phyloP scores from a whole-genome alignment of 2,888 invertebrate species.

The Fabriciana adippe region DNA sequence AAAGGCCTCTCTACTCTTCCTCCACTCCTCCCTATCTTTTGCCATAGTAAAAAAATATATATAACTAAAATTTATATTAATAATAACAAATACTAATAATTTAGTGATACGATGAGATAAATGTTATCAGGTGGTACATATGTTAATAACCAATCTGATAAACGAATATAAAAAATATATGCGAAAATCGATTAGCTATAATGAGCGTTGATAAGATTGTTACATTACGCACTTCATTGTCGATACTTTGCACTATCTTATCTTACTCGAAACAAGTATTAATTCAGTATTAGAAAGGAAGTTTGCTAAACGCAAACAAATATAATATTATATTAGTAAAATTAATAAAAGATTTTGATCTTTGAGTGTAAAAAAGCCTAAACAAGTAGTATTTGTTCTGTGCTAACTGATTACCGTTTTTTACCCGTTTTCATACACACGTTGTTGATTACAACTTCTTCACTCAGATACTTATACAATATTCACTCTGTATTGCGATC shows the following conservation, averaged over 20 bases:
- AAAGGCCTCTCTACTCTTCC: no score
- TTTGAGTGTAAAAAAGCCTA: slow-evolving; percentile 25
- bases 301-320: slow-evolving; percentile 27
- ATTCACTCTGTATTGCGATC: no score
- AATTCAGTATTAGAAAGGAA: slow-evolving; percentile 48
- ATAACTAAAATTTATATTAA: no score
- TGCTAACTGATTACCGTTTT: no score
- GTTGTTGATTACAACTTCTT: no score
- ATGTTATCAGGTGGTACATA: neutral
- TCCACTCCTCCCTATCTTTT: no score
- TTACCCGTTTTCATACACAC: neutral
- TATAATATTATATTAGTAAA: slow-evolving; percentile 20
- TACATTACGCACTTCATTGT: slow-evolving; percentile 50
- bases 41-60: no score
- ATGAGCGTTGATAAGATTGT: slow-evolving; percentile 70
- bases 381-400: neutral
- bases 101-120: no score
- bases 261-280: slow-evolving; percentile 58
- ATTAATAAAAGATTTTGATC: slow-evolving; percentile 28
- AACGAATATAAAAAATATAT: slow-evolving; percentile 32
- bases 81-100: no score
- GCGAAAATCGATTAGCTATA: slow-evolving; percentile 48
- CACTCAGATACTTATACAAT: no score
- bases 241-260: slow-evolving; percentile 62
- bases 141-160: slow-evolving; percentile 4